These are phyloP conservation scores for Chironomus tepperi DNA, from an alignment of 1,140 invertebrate genomes.

Conservation along the genomic window DNA sequence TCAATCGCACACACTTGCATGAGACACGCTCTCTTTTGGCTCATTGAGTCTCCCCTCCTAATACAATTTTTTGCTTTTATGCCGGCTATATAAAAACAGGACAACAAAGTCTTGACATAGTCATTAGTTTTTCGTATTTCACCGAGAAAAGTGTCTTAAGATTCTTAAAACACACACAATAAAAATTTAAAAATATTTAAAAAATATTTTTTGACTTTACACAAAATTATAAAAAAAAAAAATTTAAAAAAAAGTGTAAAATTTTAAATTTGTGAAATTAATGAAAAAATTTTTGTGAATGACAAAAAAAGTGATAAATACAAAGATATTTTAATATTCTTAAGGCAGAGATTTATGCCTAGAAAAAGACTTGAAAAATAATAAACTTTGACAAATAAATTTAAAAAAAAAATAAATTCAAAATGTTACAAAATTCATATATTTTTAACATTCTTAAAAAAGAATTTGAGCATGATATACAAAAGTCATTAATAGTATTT, in stretches of 20 bases:
- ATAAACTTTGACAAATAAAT: background rate
- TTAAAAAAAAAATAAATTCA: slow-evolving; percentile 26
- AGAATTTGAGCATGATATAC: slow-evolving; percentile 32
- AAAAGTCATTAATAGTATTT: slow-evolving; percentile 45
- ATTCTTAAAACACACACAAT: background rate
- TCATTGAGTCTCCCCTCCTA: background rate
- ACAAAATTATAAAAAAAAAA: background rate
- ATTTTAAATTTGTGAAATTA: background rate
- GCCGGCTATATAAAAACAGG: slow-evolving; percentile 12
- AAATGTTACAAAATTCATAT: slow-evolving; percentile 36
- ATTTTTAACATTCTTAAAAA: slow-evolving; percentile 36
- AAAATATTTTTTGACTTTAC: background rate
- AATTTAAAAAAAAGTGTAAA: background rate
- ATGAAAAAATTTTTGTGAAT: background rate
- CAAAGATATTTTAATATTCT: no score
- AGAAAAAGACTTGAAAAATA: background rate
- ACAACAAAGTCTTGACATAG: slow-evolving; percentile 3
- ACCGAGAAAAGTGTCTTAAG: slow-evolving; percentile 14
- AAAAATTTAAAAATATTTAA: background rate
- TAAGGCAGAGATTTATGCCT: no score
- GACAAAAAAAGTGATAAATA: background rate
- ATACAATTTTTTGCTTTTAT: background rate
- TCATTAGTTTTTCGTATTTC: slow-evolving; percentile 23
- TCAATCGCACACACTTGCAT: background rate
- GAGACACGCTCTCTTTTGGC: background rate